Base-by-base conservation (phyloP, 2,888 invertebrate genomes). In the Deilephila porcellus region DNA sequence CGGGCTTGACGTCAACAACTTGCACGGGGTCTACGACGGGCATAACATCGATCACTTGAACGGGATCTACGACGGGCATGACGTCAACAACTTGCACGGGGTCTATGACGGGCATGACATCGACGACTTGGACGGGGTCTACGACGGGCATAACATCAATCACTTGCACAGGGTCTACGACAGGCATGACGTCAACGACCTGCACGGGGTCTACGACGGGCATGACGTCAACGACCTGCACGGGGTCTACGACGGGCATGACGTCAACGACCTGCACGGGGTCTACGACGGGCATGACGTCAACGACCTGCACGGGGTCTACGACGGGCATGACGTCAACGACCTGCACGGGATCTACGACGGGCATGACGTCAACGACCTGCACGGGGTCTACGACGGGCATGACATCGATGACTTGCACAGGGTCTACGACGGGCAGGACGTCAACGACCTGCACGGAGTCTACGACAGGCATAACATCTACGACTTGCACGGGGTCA, bases 1-100 rank as follows among this genome's bases (percentile, higher is more conserved):
- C 62, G 32, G 71, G 60, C 14, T 19, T 37, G 17, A 73, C 20
- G 1, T 70, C 45, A 34, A 60, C 64, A 19, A 71, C 74, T 3
- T 25, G 71, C 67, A 73, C 71, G 5, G 73, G 14, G 52, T 59
- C 37, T 3, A 71, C 45, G 29, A 60, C 32, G 32, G 56, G 3
- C 32, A 34, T 73, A 34, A 75, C 70, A 62, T 75, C 71, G 37
- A 75, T 71, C 37, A 75, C 60, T 60, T 75, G 73, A n/a, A 75
- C 75, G 60, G 73, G 73, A n/a, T 32, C 32, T 32, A 73, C 73
- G 70, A 37, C 19, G 71, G 71, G 71, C 34, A 60, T 60, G 67
- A 45, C 60, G 34, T 67, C 67, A 1, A 20, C 14, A 7, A 53
- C 5, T n/a, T 52, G 60, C 0, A 72, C 74, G 14, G 72, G 53